Conservation (phyloP, 2,888 invertebrate species). For the Hydroisotoma schaefferi region DNA sequence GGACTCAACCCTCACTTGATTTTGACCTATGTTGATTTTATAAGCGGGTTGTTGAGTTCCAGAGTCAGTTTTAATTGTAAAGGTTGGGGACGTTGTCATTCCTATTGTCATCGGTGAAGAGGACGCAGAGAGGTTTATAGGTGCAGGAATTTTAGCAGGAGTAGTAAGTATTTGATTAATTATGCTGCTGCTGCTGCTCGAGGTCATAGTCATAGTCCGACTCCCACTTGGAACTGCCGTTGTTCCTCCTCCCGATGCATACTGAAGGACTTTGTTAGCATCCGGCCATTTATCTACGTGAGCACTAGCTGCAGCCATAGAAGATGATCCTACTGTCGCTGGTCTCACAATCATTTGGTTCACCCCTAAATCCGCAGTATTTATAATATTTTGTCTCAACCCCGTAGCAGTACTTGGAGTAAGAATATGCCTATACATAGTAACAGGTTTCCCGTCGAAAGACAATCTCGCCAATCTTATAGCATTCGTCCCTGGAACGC, state of each 20-base stretch:
- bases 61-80: too few species aligned
- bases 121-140: too few species aligned
- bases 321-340: background rate
- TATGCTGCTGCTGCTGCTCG: too few species aligned
- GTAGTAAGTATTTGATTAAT: too few species aligned
- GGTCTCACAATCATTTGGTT: conserved; percentile 8
- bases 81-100: too few species aligned
- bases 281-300: conserved; percentile 3
- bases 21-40: too few species aligned
- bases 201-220: too few species aligned
- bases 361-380: background rate
- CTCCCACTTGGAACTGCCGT: too few species aligned
- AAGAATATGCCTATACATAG: background rate
- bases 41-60: too few species aligned
- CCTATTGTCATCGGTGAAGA: too few species aligned
- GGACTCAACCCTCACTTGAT: too few species aligned
- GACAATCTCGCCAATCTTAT: conserved; percentile 1
- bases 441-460: background rate
- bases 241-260: conserved; percentile 9
- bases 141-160: too few species aligned
- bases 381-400: background rate
- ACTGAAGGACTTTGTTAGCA: conserved; percentile 1
- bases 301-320: background rate
- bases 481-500: background rate
- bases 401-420: background rate